These are phyloP conservation scores for Steinernema carpocapsae DNA, from an alignment of 2,888 invertebrate species.

Conservation along the genomic window DNA sequence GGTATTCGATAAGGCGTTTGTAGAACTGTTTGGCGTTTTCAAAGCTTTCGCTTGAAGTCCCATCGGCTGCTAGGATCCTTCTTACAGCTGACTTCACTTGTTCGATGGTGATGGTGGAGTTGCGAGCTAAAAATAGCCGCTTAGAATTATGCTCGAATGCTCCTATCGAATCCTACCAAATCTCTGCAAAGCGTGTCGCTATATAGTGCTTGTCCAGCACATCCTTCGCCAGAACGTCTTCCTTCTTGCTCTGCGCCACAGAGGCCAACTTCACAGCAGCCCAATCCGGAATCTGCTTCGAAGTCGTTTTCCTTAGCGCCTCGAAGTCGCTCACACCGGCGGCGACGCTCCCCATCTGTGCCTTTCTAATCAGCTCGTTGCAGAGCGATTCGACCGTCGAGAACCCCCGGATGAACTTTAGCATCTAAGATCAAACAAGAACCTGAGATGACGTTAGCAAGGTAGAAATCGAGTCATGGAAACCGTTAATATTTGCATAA, in stretches of 20 bases:
- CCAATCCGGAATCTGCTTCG: conserved; percentile 29
- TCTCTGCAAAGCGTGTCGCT: neutral
- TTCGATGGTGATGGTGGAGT: neutral
- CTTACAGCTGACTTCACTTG: conserved; percentile 11
- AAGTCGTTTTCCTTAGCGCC: neutral
- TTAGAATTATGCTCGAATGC: neutral
- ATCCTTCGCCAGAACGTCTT: neutral
- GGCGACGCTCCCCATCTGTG: conserved; percentile 10
- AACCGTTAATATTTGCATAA: neutral
- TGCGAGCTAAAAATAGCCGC: neutral
- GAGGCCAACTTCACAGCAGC: conserved; percentile 15
- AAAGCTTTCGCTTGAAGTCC: neutral
- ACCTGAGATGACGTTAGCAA: neutral
- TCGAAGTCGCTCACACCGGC: conserved; percentile 11
- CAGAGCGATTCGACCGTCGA: conserved; percentile 27
- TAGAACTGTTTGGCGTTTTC: neutral
- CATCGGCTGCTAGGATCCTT: neutral
- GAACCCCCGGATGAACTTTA: neutral
- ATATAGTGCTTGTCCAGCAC: conserved; percentile 16
- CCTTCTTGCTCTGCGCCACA: neutral
- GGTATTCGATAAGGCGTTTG: neutral
- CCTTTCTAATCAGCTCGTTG: conserved; percentile 12
- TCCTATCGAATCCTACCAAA: neutral
- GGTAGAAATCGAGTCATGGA: neutral
- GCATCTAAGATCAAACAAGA: neutral